A percentile compares a stretch with the other conserved stretches of the same genome.
These are phyloP conservation scores for Pentalonia nigronervosa DNA, from an alignment of 1,140 invertebrate genomes.

Conservation along the genomic window DNA sequence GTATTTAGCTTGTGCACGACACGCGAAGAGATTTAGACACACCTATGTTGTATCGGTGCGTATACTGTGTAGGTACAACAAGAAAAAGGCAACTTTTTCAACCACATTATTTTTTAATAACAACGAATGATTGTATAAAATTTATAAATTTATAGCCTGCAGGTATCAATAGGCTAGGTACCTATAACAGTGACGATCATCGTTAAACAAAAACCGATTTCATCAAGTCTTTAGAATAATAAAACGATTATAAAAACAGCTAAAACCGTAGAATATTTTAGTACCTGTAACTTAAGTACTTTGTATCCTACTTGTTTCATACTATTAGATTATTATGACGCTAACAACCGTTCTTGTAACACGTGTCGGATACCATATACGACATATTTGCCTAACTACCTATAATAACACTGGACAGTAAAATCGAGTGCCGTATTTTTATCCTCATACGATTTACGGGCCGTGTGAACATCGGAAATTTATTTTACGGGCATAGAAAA, in stretches of 20 bases:
- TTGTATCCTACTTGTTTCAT: not conserved
- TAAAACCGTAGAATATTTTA: not conserved
- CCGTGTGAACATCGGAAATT: not conserved
- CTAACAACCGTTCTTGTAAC: not conserved
- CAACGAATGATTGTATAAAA: not conserved
- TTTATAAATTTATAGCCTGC: not conserved
- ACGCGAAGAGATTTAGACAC: no score
- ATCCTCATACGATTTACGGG: not conserved
- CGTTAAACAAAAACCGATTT: not conserved
- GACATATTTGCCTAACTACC: not conserved
- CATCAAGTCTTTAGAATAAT: not conserved
- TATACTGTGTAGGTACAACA: not conserved
- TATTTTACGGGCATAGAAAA: not conserved
- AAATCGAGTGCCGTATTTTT: not conserved
- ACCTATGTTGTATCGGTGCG: no score
- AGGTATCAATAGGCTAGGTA: not conserved
- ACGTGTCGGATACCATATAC: not conserved
- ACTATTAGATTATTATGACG: not conserved
- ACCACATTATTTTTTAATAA: not conserved
- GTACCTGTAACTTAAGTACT: not conserved
- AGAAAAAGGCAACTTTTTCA: not conserved
- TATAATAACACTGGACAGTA: not conserved
- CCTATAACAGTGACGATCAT: no score
- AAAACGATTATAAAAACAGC: not conserved
- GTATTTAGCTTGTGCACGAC: no score